Base-by-base conservation (phyloP, 2,888 invertebrate genomes). In the Thumatha senex region DNA sequence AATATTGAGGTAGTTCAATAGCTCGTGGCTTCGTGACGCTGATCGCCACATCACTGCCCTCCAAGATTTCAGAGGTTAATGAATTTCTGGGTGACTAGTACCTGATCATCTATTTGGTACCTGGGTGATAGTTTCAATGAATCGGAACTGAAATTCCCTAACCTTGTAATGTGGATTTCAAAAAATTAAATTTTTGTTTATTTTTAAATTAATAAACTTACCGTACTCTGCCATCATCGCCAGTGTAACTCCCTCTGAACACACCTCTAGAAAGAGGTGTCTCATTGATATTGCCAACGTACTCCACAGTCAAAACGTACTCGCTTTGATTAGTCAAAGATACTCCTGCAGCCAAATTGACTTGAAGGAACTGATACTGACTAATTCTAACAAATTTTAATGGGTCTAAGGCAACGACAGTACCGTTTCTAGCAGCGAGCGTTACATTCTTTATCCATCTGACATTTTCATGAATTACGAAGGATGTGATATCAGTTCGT, bases 201-300 rank as follows among this genome's bases (percentile, higher is more conserved):
- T n/a, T 42, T 15, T n/a, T 18, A 0, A 8, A 18, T 31, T 24
- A 7, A 12, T 8, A 18, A 46, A 57, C 89, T 84, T 57, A 91
- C 90, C 81, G 86, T 15, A 66, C 33, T 46, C 53, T 72, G 7
- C 84, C 84, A 56, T 74, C 67, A 10, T 57, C 60, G 12, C 77
- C 86, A 18, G 34, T 76, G 35, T 89, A 86, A 46, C 76, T 84
- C 18, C 91, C 90, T 72, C 91, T 79, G 36, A 91, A 91, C 1
- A 91, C 80, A 4, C 90, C 90, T 74, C 90, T 72, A 0, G 84
- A 84, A 0, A 91, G 59, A 9, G 91, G 91, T 10, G 89, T 87
- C 55, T 88, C 89, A 57, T 91, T 90, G 7, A 90, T 90, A 47
- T 87, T 86, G 3, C 91, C 91, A 2, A 89, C 52, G 44, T 90